Conservation (phyloP, 2,113 vertebrate genomes). For the Xenopus laevis region DNA sequence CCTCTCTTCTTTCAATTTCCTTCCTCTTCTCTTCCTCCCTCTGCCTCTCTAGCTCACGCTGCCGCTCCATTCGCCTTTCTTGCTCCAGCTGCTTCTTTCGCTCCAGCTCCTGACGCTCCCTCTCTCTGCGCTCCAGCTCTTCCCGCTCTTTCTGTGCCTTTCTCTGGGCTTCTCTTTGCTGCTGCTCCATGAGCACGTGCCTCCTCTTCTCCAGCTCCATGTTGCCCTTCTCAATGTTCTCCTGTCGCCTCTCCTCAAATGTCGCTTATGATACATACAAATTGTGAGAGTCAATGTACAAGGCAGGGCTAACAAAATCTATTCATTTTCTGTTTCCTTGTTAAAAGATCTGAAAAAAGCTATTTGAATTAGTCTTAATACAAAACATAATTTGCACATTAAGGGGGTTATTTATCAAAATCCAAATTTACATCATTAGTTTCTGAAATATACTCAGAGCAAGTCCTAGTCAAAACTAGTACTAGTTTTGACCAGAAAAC, state of each 20-base stretch:
- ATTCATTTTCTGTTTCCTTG: no score
- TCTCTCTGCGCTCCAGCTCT: constrained; percentile 74
- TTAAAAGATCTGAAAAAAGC: no score
- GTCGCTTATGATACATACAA: constrained; percentile 66
- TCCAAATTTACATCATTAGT: no score
- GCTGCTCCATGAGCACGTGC: constrained; percentile 80
- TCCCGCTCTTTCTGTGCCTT: constrained; percentile 81
- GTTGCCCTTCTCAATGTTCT: constrained; percentile 88
- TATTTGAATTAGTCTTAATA: no score
- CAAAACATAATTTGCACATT: no score
- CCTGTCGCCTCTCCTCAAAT: constrained; percentile 91
- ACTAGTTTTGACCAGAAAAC: no score
- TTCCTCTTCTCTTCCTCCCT: constrained; percentile 82
- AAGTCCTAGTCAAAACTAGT: no score
- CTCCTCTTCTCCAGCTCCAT: constrained; percentile 89
- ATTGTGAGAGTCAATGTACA: no score
- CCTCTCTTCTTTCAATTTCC: constrained; percentile 91
- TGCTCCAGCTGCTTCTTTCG: constrained; percentile 78
- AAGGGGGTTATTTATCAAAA: no score
- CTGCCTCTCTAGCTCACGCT: constrained; percentile 83
- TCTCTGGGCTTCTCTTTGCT: constrained; percentile 80
- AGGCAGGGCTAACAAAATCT: no score
- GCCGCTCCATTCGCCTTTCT: constrained; percentile 79
- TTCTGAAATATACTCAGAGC: no score
- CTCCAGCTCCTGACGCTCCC: constrained; percentile 82